Conservation (phyloP, 2,113 vertebrate genomes). For the Pterocles orientalis region DNA sequence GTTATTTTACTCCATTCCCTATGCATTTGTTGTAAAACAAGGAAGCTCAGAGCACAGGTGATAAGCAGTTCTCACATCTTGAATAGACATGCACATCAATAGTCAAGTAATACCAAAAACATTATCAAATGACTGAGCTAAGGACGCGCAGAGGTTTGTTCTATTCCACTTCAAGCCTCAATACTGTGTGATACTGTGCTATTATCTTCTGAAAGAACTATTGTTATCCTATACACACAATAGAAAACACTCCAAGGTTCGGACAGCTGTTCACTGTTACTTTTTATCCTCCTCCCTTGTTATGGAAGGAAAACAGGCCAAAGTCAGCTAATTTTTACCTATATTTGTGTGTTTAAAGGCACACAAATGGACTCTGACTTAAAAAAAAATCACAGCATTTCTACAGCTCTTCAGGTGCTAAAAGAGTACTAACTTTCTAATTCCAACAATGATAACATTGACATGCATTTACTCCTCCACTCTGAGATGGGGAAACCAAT, state of each 20-base stretch:
- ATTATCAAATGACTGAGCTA: not conserved
- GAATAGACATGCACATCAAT: not conserved
- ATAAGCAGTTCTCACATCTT: not conserved
- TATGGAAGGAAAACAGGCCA: not conserved
- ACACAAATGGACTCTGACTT: not conserved
- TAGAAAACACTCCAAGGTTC: not conserved
- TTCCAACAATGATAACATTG: not conserved
- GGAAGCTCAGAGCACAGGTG: not conserved
- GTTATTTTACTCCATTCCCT: not conserved
- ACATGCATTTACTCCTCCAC: not conserved
- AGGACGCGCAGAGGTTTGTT: not conserved
- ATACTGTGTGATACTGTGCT: not conserved
- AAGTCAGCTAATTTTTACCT: not conserved
- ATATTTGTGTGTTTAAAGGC: not conserved
- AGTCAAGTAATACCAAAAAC: not conserved
- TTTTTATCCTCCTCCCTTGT: not conserved
- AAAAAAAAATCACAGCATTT: not conserved
- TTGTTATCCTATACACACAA: not conserved
- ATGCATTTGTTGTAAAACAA: not conserved
- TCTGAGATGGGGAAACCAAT: not conserved
- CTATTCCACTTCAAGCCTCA: not conserved
- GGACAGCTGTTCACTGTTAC: not conserved
- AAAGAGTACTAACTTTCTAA: not conserved
- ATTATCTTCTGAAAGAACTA: not conserved
- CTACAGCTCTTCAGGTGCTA: not conserved